Base-by-base conservation (phyloP, 2,113 vertebrate species). In the Pituophis catenifer region DNA sequence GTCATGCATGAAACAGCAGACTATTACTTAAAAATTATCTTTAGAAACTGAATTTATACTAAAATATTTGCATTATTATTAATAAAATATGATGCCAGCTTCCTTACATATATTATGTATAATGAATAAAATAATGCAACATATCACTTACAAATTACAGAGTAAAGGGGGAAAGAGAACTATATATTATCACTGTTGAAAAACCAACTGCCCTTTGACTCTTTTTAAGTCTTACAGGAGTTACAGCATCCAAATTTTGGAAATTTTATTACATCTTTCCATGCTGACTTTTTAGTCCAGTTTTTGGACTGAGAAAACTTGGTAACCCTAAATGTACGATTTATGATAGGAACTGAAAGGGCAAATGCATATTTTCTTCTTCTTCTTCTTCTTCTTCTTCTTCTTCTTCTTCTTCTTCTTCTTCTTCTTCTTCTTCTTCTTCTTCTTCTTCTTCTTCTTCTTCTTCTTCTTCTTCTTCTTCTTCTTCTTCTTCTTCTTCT, bases 331-430 rank as follows among this genome's bases (percentile, higher is more conserved):
- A 81, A 21, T 81, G 17, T 8, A 81, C 44, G 33, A 44, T 81
- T 81, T 81, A 38, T 81, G n/a, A 81, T 44, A 44, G 75, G 33
- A 81, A 8, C 33, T 81, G 75, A 19, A 44, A 38, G 17, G 17
- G 7, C 7, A n/a, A 3, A 19, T 81, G 7, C 7, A 38, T 19
- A 6, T 81, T 15, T 75, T 75, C 1, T 75, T 17, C 1, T 81
- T 3, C 44, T 81, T 9, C 0, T 75, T 75, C 1, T 75, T 17
- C 1, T 81, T 3, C 44, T 81, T 9, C 0, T 75, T 75, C 1
- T 75, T 17, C 1, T 81, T 3, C 44, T 81, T 9, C 0, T 75
- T 75, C 1, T 75, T 17, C 1, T 81, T 3, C 44, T 81, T 9
- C 0, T 75, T 75, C 1, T 75, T 17, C 1, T 81, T 3, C 44